A percentile compares a stretch with the other conserved stretches of the same genome.
Conservation (phyloP, 2,888 invertebrate genomes). For the Pimpla rufipes region DNA sequence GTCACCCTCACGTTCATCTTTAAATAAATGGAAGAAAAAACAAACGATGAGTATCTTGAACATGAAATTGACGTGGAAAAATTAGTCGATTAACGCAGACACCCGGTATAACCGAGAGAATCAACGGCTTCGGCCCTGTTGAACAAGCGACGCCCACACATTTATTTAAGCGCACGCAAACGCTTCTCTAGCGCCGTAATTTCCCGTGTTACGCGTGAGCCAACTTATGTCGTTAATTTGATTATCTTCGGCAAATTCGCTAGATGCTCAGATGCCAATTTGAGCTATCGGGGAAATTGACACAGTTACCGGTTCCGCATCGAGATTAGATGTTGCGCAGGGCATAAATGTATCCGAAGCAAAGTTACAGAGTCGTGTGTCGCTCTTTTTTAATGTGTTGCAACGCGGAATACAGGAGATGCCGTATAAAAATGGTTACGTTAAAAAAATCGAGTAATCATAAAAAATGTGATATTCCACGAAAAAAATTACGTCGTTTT, state of each 20-base stretch:
- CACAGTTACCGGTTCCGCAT: neutral
- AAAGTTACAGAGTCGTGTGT: too few species aligned
- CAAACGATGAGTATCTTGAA: too few species aligned
- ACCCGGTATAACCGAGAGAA: neutral
- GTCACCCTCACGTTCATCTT: constrained; percentile 99
- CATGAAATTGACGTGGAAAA: neutral
- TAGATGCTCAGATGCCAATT: neutral
- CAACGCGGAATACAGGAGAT: too few species aligned
- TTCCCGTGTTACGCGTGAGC: neutral
- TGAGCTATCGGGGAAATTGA: neutral
- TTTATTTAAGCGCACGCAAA: neutral
- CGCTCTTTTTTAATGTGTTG: too few species aligned
- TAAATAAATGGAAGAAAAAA: constrained; percentile 41
- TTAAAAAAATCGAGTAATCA: too few species aligned
- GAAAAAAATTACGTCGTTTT: too few species aligned
- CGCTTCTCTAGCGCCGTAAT: neutral
- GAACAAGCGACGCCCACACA: neutral
- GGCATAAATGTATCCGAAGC: too few species aligned
- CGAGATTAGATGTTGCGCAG: neutral
- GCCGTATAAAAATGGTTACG: too few species aligned
- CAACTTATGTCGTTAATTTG: neutral
- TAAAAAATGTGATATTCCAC: too few species aligned
- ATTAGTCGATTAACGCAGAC: neutral
- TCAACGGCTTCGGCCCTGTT: neutral
- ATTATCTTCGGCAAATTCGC: neutral